Evolutionary conservation across 2,797 vertebrate species (phyloP).

Genomic region (Trichosurus vulpecula): DNA sequence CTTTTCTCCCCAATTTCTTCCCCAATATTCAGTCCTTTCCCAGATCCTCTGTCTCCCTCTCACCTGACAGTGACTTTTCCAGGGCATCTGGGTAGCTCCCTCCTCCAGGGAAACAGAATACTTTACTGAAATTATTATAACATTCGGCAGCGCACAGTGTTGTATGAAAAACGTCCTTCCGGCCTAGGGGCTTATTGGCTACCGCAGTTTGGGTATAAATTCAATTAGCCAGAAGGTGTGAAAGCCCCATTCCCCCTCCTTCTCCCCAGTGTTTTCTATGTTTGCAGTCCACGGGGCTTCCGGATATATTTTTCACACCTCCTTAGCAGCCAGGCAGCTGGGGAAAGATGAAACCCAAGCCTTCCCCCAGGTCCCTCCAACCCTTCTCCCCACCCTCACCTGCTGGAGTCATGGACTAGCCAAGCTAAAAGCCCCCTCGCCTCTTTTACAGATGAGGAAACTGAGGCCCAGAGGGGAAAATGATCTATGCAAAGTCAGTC

Average conservation of each 20-base stretch:
- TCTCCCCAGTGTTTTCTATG: neutral
- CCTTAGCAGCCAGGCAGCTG: conserved; percentile 6
- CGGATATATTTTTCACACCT: neutral
- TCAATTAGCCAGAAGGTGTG: conserved; percentile 48
- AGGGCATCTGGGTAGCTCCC: neutral
- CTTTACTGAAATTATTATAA: neutral
- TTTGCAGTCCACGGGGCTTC: neutral
- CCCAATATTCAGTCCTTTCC: neutral
- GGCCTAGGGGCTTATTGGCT: rapidly evolving
- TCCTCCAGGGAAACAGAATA: neutral
- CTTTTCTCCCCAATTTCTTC: neutral
- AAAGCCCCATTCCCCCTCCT: neutral
- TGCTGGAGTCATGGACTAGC: neutral
- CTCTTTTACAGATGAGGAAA: neutral
- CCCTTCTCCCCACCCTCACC: neutral
- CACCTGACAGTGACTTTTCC: conserved; percentile 8
- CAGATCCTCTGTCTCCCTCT: conserved; percentile 44
- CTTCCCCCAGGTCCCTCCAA: neutral
- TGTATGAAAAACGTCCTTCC: neutral
- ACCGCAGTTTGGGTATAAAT: conserved; percentile 22
- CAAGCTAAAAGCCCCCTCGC: neutral
- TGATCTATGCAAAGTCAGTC: too few relatives aligned
- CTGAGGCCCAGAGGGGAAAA: neutral
- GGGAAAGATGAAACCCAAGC: neutral
- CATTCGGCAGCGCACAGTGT: neutral